Evolutionary conservation across 2,797 vertebrate genomes (phyloP).

Genomic region (Martes flavigula): DNA sequence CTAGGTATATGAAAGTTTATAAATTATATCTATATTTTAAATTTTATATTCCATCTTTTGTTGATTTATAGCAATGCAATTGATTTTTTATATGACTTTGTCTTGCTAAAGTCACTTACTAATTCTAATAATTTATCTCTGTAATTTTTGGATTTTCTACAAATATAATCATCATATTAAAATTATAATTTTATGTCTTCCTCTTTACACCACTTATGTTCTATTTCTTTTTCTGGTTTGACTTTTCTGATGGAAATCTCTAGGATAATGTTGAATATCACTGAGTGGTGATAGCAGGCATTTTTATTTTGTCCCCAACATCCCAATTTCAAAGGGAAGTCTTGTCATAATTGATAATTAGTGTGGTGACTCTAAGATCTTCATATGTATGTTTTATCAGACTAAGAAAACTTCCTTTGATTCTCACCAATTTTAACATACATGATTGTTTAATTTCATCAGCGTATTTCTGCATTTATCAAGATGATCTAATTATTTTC

Average conservation of each 20-base stretch:
- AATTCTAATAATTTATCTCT: conserved; percentile 58
- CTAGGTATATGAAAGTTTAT: conserved; percentile 61
- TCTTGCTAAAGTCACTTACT: conserved; percentile 55
- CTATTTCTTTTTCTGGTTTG: conserved; percentile 52
- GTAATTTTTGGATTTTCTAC: conserved; percentile 56
- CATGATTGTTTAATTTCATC: not conserved
- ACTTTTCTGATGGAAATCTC: conserved; percentile 13
- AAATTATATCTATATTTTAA: conserved; percentile 63
- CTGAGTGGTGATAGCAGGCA: not conserved
- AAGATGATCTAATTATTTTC: not conserved
- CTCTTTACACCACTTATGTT: conserved; percentile 19
- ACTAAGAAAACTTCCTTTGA: not conserved
- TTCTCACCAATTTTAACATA: not conserved
- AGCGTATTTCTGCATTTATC: not conserved
- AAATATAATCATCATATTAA: conserved; percentile 64
- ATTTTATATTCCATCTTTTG: conserved; percentile 58
- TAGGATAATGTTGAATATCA: not conserved
- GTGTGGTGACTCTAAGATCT: not conserved
- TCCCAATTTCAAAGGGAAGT: not conserved
- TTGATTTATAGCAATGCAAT: conserved; percentile 64
- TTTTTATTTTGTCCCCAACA: not conserved
- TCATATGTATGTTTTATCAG: not conserved
- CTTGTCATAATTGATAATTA: not conserved
- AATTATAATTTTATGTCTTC: conserved; percentile 64
- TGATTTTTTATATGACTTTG: conserved; percentile 58